Base-by-base conservation (phyloP, 2,113 vertebrate species). In the Carlito syrichta region DNA sequence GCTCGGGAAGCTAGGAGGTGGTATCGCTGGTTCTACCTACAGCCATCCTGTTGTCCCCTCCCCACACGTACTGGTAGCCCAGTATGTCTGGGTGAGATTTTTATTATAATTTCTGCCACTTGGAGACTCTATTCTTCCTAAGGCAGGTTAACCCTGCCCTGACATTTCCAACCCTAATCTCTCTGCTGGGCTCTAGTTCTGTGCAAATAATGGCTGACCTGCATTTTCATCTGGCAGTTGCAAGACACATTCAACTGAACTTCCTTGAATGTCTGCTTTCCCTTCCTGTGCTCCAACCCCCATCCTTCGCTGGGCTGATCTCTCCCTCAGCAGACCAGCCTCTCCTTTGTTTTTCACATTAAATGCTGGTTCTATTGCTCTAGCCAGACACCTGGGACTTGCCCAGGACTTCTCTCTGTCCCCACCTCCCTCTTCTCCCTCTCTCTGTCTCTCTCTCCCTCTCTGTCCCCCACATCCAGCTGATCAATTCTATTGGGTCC, bases 401-500 rank as follows among this genome's bases (percentile, higher is more conserved):
- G 3, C 35, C 20, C 22, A n/a, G 56, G 32, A 19, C n/a, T 27
- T 14, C 48, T 35, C 17, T 12, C 48, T 43, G 25, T 58, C 4
- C 6, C 12, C n/a, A n/a, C 13, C 6, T 25, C 32, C 2, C 45
- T 23, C 48, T 56, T n/a, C 4, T 10, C 12, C 13, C 6, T 25
- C 32, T 2, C 45, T 23, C 48, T 56, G 38, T 78, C 13, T 7
- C 8, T 69, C 77, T 43, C 2, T 38, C 12, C 6, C 32, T 35
- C 13, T 9, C 5, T 14, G 17, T 3, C 62, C 22, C n/a, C 30
- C 45, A 22, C 9, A 13, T 40, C 38, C 5, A 1, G 4, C 30
- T 11, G 7, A 0, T 25, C 62, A 3, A 4, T 14, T 19, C 10
- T 3, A 27, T 5, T 1, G 68, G 40, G 4, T 0, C 27, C 10